phyloP scores from a whole-genome alignment of 2,888 invertebrate genomes.

The Hybos culiciformis region DNA sequence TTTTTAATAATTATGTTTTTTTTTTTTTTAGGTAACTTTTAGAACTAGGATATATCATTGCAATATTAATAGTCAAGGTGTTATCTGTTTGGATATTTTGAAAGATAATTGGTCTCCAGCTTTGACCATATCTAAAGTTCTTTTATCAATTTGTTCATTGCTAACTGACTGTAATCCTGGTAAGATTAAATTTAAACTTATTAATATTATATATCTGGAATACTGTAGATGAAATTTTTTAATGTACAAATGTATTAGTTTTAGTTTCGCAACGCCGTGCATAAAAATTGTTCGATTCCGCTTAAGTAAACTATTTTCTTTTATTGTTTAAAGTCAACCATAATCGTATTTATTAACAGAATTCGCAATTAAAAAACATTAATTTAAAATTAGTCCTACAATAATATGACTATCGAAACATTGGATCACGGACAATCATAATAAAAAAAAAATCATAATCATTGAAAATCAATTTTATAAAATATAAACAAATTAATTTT shows the following conservation, averaged over 20 bases:
- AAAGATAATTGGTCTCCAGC: slow-evolving; percentile 99
- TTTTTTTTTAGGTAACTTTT: slow-evolving; percentile 58
- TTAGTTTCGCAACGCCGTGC: not conserved
- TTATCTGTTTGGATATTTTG: slow-evolving; percentile 93
- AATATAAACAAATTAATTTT: no score
- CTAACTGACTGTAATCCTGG: slow-evolving; percentile 98
- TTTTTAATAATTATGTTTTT: slow-evolving; percentile 3
- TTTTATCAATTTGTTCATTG: slow-evolving; percentile 93
- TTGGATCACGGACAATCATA: no score
- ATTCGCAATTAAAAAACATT: no score
- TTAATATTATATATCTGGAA: not conserved
- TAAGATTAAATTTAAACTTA: slow-evolving; percentile 34
- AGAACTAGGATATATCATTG: slow-evolving; percentile 97
- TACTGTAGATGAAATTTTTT: not conserved
- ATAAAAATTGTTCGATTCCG: not conserved
- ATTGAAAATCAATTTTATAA: no score
- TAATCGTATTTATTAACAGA: no score
- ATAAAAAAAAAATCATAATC: no score
- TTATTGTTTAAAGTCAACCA: no score
- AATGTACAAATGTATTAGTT: not conserved
- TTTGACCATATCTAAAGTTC: slow-evolving; percentile 92
- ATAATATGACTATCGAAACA: no score
- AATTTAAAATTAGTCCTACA: no score
- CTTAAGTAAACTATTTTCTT: not conserved
- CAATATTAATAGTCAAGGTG: slow-evolving; percentile 98